Evolutionary conservation across 2,888 invertebrate genomes (phyloP).

Genomic region (Dascillus cervinus): DNA sequence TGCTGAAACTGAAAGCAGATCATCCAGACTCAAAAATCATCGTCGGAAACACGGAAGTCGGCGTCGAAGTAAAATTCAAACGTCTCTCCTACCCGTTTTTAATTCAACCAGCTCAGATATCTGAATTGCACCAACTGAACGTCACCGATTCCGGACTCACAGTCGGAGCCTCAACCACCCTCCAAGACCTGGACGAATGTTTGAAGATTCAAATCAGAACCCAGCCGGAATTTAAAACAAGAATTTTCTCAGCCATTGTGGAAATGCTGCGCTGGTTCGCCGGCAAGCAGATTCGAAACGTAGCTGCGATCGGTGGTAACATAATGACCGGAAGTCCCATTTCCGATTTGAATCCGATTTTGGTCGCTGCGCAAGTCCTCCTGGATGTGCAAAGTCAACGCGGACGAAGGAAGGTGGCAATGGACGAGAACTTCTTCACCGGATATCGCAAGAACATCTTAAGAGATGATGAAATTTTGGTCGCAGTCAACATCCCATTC

Average conservation of each 20-base stretch:
- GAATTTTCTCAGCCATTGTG: constrained; percentile 59
- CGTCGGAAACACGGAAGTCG: constrained; percentile 88
- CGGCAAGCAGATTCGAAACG: constrained; percentile 90
- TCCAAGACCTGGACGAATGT: constrained; percentile 65
- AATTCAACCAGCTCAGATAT: constrained; percentile 62
- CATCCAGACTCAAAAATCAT: constrained; percentile 69
- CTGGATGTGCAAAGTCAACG: constrained; percentile 55
- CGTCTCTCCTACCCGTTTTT: constrained; percentile 70
- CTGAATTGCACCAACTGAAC: constrained; percentile 57
- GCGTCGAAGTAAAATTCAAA: constrained; percentile 89
- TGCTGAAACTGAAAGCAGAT: constrained; percentile 59
- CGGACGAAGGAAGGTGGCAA: constrained; percentile 52
- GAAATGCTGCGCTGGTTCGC: constrained; percentile 93
- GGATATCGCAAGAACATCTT: constrained; percentile 76
- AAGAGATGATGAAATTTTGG: constrained; percentile 67
- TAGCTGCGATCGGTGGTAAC: constrained; percentile 87
- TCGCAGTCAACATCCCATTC: constrained; percentile 72
- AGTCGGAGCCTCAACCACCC: constrained; percentile 73
- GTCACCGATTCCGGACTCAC: constrained; percentile 51
- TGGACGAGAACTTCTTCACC: constrained; percentile 78
- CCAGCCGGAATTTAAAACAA: constrained; percentile 49
- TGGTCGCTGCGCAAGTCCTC: constrained; percentile 67
- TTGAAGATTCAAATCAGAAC: constrained; percentile 50
- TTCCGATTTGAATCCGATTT: constrained; percentile 89
- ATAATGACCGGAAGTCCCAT: constrained; percentile 90